A percentile compares a stretch with the other conserved stretches of the same genome.
phyloP scores from a whole-genome alignment of 2,113 vertebrate genomes.

The Lutjanus erythropterus region DNA sequence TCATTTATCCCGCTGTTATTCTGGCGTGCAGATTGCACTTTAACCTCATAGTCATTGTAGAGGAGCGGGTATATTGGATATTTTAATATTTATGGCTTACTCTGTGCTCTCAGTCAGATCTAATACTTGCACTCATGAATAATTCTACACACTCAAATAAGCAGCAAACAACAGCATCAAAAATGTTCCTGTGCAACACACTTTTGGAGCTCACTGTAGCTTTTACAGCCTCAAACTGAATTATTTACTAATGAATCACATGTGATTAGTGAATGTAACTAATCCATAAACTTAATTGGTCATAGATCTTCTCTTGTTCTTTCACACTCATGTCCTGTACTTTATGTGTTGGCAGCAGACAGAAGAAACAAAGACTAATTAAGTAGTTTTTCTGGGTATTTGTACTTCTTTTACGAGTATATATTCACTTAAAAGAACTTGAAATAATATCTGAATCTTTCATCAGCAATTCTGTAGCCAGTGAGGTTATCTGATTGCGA shows the following conservation, averaged over 20 bases:
- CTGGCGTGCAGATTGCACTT: not conserved
- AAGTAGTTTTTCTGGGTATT: no score
- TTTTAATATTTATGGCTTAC: constrained; percentile 28
- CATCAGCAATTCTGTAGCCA: no score
- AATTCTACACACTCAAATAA: constrained; percentile 6
- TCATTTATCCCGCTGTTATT: not conserved
- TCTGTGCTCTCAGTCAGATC: not conserved
- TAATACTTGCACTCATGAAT: constrained; percentile 3
- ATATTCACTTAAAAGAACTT: no score
- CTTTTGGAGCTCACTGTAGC: not conserved
- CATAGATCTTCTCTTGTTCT: not conserved
- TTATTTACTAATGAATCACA: constrained; percentile 4
- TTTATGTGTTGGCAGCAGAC: not conserved
- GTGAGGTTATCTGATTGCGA: no score
- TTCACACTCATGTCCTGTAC: not conserved
- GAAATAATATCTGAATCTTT: no score
- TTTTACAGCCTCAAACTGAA: not conserved
- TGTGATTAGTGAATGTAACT: not conserved
- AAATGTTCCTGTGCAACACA: not conserved
- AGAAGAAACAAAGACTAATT: no score
- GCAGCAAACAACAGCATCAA: not conserved
- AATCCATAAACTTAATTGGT: not conserved
- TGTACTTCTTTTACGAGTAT: no score
- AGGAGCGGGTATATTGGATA: no score
- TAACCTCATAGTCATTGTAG: not conserved